Percentiles rank a stretch among this genome's conserved stretches.
Conservation (phyloP, 1,140 invertebrate species). For the Anagrus nilaparvatae region DNA sequence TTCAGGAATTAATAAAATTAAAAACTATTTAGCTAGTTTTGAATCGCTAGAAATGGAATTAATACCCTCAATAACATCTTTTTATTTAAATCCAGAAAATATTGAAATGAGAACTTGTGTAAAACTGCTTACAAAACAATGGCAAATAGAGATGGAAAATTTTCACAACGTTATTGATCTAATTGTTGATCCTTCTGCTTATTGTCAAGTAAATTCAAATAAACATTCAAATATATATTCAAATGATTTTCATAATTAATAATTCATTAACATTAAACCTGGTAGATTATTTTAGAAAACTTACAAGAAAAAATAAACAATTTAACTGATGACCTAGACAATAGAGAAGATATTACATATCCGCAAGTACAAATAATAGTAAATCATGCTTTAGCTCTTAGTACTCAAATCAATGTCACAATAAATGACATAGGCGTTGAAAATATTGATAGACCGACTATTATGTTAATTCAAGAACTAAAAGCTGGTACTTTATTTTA, state of each 20-base stretch:
- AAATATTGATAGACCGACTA: conserved; percentile 31
- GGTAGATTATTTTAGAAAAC: conserved; percentile 34
- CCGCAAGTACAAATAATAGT: conserved; percentile 30
- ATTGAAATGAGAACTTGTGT: conserved; percentile 35
- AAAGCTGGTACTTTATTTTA: conserved; percentile 30
- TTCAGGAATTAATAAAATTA: conserved; percentile 46
- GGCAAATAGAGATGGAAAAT: conserved; percentile 47
- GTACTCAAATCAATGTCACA: conserved; percentile 30
- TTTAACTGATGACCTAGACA: conserved; percentile 33
- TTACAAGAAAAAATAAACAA: conserved; percentile 27
- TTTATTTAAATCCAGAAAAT: conserved; percentile 36
- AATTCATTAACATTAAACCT: background rate
- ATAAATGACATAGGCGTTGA: conserved; percentile 37
- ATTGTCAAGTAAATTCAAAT: conserved; percentile 52
- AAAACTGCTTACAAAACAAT: conserved; percentile 43
- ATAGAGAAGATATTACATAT: conserved; percentile 28
- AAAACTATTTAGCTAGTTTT: conserved; percentile 52
- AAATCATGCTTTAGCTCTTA: conserved; percentile 31
- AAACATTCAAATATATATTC: no score
- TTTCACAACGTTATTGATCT: conserved; percentile 47
- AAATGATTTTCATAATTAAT: conserved; percentile 1
- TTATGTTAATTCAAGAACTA: conserved; percentile 35
- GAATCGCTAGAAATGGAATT: conserved; percentile 55
- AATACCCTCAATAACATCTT: conserved; percentile 45
- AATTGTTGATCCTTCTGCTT: conserved; percentile 55